Evolutionary conservation across 2,797 vertebrate genomes (phyloP).

Genomic region (Eptatretus atami): DNA sequence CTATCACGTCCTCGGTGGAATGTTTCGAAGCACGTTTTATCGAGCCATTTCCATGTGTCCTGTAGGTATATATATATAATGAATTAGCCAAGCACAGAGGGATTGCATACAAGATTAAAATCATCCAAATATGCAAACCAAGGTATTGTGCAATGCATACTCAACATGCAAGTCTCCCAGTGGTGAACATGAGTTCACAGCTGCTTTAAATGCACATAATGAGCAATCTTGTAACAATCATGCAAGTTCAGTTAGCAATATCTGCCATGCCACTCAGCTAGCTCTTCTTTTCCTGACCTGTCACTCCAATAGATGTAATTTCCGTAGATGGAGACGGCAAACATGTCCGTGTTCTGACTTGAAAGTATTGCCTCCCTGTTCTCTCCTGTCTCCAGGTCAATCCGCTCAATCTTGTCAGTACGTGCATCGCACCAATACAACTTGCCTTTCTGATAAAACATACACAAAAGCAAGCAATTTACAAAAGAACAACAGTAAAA

Average conservation of each 20-base stretch:
- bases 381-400: constrained; percentile 64
- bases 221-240: no score
- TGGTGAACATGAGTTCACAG: no score
- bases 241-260: no score
- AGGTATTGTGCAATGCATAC: no score
- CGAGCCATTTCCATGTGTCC: constrained; percentile 81
- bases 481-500: no score
- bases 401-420: constrained; percentile 71
- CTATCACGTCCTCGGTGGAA: constrained; percentile 57
- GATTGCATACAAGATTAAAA: neutral
- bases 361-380: constrained; percentile 58
- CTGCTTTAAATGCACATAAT: no score
- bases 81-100: neutral
- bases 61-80: constrained; percentile 11
- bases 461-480: no score
- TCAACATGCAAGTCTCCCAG: no score
- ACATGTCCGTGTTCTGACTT: constrained; percentile 98
- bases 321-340: constrained; percentile 75
- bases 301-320: constrained; percentile 95
- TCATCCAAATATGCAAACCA: no score
- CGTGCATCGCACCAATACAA: constrained; percentile 90
- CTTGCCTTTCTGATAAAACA: constrained; percentile 26
- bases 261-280: neutral
- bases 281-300: constrained; percentile 18
- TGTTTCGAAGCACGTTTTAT: constrained; percentile 84